Evolutionary conservation across 2,888 invertebrate species (phyloP).

Genomic region (Serrognathus titanus): DNA sequence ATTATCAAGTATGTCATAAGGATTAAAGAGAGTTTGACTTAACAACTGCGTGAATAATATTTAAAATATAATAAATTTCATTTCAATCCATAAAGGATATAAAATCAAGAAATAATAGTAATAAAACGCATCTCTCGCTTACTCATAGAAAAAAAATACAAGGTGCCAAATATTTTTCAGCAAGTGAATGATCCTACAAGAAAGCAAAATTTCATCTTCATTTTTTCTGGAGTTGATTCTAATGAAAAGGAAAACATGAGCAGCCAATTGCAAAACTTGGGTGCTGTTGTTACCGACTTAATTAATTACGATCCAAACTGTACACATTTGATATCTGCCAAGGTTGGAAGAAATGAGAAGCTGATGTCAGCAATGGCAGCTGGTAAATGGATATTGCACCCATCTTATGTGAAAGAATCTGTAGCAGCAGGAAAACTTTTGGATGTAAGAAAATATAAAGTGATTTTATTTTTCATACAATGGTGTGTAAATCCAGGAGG

Average conservation of each 20-base stretch:
- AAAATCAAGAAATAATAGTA: no score
- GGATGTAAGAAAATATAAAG: constrained; percentile 51
- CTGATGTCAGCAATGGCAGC: constrained; percentile 80
- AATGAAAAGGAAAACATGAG: constrained; percentile 28
- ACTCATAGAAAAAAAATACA: no score
- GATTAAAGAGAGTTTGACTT: no score
- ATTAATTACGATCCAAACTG: constrained; percentile 57
- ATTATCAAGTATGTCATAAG: no score
- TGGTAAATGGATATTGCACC: constrained; percentile 87
- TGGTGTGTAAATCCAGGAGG: constrained; percentile 58
- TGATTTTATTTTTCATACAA: constrained; percentile 32
- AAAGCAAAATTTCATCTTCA: constrained; percentile 31
- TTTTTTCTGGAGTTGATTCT: constrained; percentile 40
- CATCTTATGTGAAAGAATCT: constrained; percentile 71
- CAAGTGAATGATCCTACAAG: no score
- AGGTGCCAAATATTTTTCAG: no score
- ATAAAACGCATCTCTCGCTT: no score
- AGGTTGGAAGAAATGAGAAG: constrained; percentile 80
- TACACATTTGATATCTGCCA: constrained; percentile 76
- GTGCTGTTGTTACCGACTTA: constrained; percentile 61
- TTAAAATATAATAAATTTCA: no score
- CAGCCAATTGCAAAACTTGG: constrained; percentile 43
- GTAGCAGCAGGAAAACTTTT: constrained; percentile 59
- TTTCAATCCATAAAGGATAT: no score
- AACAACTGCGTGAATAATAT: no score